Base-by-base conservation (phyloP, 1,140 invertebrate genomes). In the Hypsibius dujardini region DNA sequence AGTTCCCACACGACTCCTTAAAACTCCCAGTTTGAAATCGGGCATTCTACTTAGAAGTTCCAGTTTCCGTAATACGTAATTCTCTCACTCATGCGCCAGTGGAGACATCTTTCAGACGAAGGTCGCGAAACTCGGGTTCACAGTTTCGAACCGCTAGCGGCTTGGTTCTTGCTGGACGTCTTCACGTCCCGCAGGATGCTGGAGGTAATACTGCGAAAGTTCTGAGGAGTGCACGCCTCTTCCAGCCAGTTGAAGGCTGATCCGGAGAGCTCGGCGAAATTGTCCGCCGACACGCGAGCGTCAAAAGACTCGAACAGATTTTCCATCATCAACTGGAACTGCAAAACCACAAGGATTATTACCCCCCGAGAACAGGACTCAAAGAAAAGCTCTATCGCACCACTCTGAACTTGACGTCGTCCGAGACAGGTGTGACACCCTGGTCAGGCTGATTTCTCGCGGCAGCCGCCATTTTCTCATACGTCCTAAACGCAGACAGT, bases 271-370 rank as follows among this genome's bases (percentile, higher is more conserved):
- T 95, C 91, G 28, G 87, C 85, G 81, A 97, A 97, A 79, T 93
- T 94, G 69, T 86, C 87, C 70, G 91, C 90, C 7, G 90, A 89
- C 73, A 96, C 86, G 62, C 85, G 86, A 73, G 87, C 87, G 76
- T 85, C 82, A 79, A 96, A 96, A 2, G 90, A 90, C 74, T 88
- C 83, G 80, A 95, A 96, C 72, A 97, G 82, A 71, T 89, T 87
- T 77, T 96, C 92, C 86, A 95, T 92, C 73, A 96, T 90, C 73
- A 87, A 86, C 81, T 94, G 90, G 82, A 97, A 96, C 90, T 95
- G n/a, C n/a, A n/a, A n/a, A n/a, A 76, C 75, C 82, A 79, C 75
- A 74, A 75, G 59, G 74, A 73, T 7, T 7, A 56, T 56, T 56
- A 56, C 7, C 7, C n/a, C n/a, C 28, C 46, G n/a, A 2, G 47